Conservation (phyloP, 2,888 invertebrate genomes). For the Coelinius sp. region DNA sequence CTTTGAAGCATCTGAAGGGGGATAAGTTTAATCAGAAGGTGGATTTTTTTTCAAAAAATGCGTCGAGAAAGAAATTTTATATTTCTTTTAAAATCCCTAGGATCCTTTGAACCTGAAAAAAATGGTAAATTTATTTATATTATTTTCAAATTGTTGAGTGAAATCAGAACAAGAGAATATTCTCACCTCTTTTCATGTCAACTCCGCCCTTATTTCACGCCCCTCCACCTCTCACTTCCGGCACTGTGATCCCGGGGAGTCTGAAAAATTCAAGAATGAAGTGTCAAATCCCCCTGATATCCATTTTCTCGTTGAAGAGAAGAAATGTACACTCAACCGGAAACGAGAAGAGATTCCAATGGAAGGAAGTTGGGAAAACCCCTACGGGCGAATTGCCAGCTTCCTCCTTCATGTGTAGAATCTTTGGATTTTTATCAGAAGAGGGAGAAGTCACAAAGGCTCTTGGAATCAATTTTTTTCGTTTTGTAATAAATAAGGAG, state of each 20-base stretch:
- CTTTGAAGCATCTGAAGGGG: not conserved
- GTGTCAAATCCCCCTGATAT: not conserved
- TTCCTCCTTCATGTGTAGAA: conserved; percentile 24
- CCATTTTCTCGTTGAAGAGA: conserved; percentile 29
- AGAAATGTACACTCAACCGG: conserved; percentile 48
- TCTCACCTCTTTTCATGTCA: conserved; percentile 19
- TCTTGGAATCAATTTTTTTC: conserved; percentile 15
- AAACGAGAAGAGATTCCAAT: conserved; percentile 41
- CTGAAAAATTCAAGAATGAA: conserved; percentile 8
- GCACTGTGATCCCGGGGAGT: conserved; percentile 1
- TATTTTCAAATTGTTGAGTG: too few species aligned
- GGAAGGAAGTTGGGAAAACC: conserved; percentile 26
- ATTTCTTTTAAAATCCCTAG: too few species aligned
- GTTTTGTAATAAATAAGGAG: conserved; percentile 2
- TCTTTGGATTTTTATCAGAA: conserved; percentile 26
- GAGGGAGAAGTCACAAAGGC: conserved; percentile 20
- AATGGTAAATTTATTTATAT: too few species aligned
- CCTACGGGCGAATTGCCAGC: conserved; percentile 28
- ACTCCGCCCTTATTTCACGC: not conserved
- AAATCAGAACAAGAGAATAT: not conserved
- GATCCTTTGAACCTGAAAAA: too few species aligned
- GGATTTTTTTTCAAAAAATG: conserved; percentile 9
- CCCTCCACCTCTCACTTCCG: conserved; percentile 2
- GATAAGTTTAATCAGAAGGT: conserved; percentile 36
- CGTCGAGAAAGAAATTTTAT: not conserved